phyloP scores from a whole-genome alignment of 1,140 invertebrate species.

The Apolygus lucorum region DNA sequence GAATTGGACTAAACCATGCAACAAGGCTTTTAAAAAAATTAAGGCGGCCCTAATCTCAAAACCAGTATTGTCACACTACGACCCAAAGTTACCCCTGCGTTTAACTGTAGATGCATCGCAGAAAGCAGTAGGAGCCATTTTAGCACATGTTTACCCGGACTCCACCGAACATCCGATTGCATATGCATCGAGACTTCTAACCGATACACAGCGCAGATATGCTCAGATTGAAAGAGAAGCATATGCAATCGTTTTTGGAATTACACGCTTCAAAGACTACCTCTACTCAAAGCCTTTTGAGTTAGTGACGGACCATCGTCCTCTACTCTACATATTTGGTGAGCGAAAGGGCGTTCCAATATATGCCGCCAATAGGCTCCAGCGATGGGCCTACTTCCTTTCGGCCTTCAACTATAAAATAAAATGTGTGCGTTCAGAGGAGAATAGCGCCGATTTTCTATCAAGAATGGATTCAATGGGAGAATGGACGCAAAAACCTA shows the following conservation, averaged over 20 bases:
- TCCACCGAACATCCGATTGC: conserved; percentile 36
- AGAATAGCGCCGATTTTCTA: neutral
- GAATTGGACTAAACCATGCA: conserved; percentile 26
- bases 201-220: too few species aligned
- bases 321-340: too few species aligned
- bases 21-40: conserved; percentile 28
- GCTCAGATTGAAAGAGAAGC: conserved; percentile 46
- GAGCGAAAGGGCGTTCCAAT: too few species aligned
- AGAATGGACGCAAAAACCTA: neutral
- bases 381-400: too few species aligned
- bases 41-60: conserved; percentile 20
- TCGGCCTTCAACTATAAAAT: conserved; percentile 25
- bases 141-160: conserved; percentile 35
- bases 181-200: conserved; percentile 40
- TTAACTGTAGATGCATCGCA: conserved; percentile 37
- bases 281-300: neutral
- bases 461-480: neutral
- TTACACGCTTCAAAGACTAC: conserved; percentile 30
- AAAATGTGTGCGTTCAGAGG: conserved; percentile 19
- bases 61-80: conserved; percentile 32
- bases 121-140: conserved; percentile 36
- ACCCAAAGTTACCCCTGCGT: conserved; percentile 32
- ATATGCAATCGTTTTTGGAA: conserved; percentile 42
- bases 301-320: too few species aligned
- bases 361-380: too few species aligned